phyloP scores from a whole-genome alignment of 2,888 invertebrate species.

The Choristoneura rosaceana region DNA sequence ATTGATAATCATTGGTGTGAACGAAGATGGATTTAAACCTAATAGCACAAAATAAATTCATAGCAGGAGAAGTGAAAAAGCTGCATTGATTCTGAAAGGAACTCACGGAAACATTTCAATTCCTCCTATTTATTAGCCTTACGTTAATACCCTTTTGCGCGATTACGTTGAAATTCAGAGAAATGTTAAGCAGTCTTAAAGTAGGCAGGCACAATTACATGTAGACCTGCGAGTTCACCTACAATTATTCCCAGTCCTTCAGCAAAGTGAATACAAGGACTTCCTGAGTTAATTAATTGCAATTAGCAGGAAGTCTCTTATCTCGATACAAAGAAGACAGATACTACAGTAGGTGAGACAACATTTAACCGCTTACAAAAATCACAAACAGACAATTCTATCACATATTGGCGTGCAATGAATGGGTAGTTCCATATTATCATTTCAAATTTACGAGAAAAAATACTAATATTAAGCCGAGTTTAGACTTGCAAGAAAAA shows the following conservation, averaged over 20 bases:
- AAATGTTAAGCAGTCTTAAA: slow-evolving; percentile 16
- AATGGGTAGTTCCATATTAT: too few relatives aligned
- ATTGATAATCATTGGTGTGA: too few relatives aligned
- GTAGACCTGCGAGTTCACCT: slow-evolving; percentile 19
- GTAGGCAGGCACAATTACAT: slow-evolving; percentile 27
- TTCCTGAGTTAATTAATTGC: slow-evolving; percentile 47
- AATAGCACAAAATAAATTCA: too few relatives aligned
- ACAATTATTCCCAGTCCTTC: slow-evolving; percentile 34
- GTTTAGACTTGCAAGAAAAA: too few relatives aligned
- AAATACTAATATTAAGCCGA: too few relatives aligned
- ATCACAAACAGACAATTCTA: not conserved
- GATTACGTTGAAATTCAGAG: slow-evolving; percentile 9
- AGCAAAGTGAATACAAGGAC: slow-evolving; percentile 22
- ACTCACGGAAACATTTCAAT: too few relatives aligned
- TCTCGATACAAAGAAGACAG: slow-evolving; percentile 40
- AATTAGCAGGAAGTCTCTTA: slow-evolving; percentile 47
- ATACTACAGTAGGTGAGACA: not conserved
- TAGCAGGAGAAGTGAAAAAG: too few relatives aligned
- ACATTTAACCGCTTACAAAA: not conserved
- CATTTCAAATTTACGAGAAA: too few relatives aligned
- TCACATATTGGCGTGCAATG: not conserved
- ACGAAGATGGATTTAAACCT: too few relatives aligned
- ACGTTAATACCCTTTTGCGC: not conserved
- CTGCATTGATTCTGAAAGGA: too few relatives aligned
- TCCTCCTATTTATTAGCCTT: too few relatives aligned